These are phyloP conservation scores for Ferdinandea cuprea DNA, from an alignment of 2,888 invertebrate species.

Conservation along the genomic window DNA sequence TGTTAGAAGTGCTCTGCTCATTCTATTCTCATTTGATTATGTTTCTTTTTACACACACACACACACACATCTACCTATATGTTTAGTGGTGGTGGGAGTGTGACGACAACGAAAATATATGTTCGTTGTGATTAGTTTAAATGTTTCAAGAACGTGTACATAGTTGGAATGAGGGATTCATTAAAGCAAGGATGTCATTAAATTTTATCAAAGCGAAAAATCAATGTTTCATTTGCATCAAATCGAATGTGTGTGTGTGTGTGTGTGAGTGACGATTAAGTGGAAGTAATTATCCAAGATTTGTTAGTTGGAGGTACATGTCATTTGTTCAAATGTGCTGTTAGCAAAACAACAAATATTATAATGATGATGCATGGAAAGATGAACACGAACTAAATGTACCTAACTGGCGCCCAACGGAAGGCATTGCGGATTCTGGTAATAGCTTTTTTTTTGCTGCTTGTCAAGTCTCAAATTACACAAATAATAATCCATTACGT, in stretches of 20 bases:
- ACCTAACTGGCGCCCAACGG: too few relatives aligned
- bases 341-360: too few relatives aligned
- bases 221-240: slow-evolving; percentile 1
- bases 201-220: neutral
- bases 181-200: neutral
- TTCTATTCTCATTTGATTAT: slow-evolving; percentile 23
- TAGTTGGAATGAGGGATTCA: neutral
- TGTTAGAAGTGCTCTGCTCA: neutral
- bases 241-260: neutral
- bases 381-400: too few relatives aligned
- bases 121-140: slow-evolving; percentile 12
- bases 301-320: too few relatives aligned
- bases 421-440: too few relatives aligned
- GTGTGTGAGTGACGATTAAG: neutral
- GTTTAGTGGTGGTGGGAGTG: neutral
- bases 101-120: neutral
- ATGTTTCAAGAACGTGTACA: neutral
- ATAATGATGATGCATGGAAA: too few relatives aligned
- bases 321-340: too few relatives aligned
- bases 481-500: too few relatives aligned
- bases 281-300: neutral
- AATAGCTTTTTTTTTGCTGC: too few relatives aligned
- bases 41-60: neutral
- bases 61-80: neutral
- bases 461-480: too few relatives aligned